These are phyloP conservation scores for Geopemphigus sp. DNA, from an alignment of 1,140 invertebrate genomes.

Conservation along the genomic window DNA sequence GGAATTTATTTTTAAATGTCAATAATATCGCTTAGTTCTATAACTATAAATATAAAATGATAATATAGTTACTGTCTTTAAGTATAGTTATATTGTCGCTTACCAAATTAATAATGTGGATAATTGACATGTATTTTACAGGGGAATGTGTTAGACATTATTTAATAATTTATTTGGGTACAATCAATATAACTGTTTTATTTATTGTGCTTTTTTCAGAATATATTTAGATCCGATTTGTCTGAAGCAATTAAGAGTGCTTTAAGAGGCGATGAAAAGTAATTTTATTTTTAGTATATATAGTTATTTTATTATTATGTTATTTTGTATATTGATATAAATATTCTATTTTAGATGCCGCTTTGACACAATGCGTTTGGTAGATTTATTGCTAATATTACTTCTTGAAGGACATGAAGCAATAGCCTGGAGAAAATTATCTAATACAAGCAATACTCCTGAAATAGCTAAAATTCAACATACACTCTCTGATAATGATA, in stretches of 20 bases:
- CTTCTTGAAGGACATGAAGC: slow-evolving; percentile 94
- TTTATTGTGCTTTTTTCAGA: slow-evolving; percentile 56
- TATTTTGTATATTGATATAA: not conserved
- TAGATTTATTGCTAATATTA: slow-evolving; percentile 89
- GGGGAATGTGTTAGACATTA: no score
- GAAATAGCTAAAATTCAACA: no score
- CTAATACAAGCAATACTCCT: no score
- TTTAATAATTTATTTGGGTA: no score
- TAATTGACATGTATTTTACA: no score
- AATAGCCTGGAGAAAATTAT: slow-evolving; percentile 66
- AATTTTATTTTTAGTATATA: slow-evolving; percentile 15
- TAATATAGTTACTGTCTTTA: no score
- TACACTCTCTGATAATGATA: no score
- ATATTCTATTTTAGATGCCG: slow-evolving; percentile 67
- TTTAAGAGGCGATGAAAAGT: slow-evolving; percentile 87
- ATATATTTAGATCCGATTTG: slow-evolving; percentile 82
- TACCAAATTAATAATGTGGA: no score
- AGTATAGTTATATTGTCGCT: not conserved
- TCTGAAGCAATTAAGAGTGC: slow-evolving; percentile 91
- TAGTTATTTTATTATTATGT: slow-evolving; percentile 54
- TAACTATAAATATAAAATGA: not conserved
- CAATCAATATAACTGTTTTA: not conserved
- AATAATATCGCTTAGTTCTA: not conserved
- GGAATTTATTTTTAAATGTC: not conserved
- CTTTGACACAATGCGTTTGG: slow-evolving; percentile 93